These are phyloP conservation scores for Mus spretus DNA, from an alignment of 2,797 vertebrate genomes.

Conservation along the genomic window DNA sequence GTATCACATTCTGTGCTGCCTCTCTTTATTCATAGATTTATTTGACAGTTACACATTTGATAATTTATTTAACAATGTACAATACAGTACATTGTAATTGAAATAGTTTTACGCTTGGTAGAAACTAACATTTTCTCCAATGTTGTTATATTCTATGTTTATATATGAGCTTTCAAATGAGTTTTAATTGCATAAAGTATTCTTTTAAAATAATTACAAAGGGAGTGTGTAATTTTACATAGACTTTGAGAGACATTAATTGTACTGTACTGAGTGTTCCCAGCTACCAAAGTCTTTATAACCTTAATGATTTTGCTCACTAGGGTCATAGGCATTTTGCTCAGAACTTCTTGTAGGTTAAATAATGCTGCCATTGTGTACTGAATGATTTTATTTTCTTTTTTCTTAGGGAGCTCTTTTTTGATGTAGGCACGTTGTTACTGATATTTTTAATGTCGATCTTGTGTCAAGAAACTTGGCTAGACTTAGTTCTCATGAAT, in stretches of 20 bases:
- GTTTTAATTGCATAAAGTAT: neutral
- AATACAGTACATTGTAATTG: neutral
- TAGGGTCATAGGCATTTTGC: neutral
- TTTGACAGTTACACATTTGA: neutral
- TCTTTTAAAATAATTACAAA: neutral
- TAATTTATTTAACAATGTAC: neutral
- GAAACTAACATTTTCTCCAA: neutral
- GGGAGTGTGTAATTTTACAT: slow-evolving; percentile 2
- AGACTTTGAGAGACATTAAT: slow-evolving; percentile 4
- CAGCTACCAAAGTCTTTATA: neutral
- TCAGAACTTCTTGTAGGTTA: slow-evolving; percentile 28
- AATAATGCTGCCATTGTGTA: neutral
- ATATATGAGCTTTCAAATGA: slow-evolving; percentile 32
- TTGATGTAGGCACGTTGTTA: neutral
- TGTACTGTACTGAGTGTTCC: neutral
- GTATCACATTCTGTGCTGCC: neutral
- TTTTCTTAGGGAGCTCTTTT: neutral
- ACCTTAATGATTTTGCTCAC: slow-evolving; percentile 24
- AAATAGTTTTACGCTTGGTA: neutral
- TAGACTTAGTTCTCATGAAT: neutral
- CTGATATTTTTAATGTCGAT: slow-evolving; percentile 1
- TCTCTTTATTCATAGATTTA: neutral
- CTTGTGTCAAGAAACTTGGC: neutral
- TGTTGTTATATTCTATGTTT: neutral
- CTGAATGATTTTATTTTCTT: neutral